Base-by-base conservation (phyloP, 2,888 invertebrate genomes). In the Phalera bucephala region DNA sequence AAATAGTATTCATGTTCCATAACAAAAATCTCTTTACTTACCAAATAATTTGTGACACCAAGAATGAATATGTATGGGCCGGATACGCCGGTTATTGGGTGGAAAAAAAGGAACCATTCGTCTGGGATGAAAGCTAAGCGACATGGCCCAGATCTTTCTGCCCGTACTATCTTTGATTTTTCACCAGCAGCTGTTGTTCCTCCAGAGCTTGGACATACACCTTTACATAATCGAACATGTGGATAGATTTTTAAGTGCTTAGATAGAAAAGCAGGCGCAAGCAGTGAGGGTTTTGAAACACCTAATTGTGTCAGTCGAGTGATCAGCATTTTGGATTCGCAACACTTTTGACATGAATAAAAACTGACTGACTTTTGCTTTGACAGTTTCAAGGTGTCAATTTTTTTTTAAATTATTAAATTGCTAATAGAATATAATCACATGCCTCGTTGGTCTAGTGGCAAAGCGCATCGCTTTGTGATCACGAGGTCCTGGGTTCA, bases 21-120 rank as follows among this genome's bases (percentile, higher is more conserved):
- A 0, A 99, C 93, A 71, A 93, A 96, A 50, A 95, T 94, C 90
- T 99, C 99, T 85, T 99, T 99, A 74, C 98, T 98, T 31, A 95
- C 56, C 40, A 97, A 76, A 71, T 95, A 98, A 19, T 97, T 96
- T 10, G 91, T 63, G 0, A 97, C 62, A 39, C 94, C 95, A 45
- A 93, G 81, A 20, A 94, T 93, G 62, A 99, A 95, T 11, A 95
- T 83, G 75, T 99, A 99, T 1, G 98, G 97, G 5, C 99, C 99
- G 79, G 92, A 90, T 61, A 94, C 93, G 45, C 94, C 94, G 40
- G 99, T 99, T 83, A 97, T 97, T 40, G 95, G 93, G 77, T 97
- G 95, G 72, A 99, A 95, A 61, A 96, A 94, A 43, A 92, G 87
- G 80, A 98, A 99, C 86, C 86, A 88, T 36, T 80, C 79, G 1